Evolutionary conservation across 1,140 invertebrate species (phyloP).

Genomic region (Dendrolimus punctatus): DNA sequence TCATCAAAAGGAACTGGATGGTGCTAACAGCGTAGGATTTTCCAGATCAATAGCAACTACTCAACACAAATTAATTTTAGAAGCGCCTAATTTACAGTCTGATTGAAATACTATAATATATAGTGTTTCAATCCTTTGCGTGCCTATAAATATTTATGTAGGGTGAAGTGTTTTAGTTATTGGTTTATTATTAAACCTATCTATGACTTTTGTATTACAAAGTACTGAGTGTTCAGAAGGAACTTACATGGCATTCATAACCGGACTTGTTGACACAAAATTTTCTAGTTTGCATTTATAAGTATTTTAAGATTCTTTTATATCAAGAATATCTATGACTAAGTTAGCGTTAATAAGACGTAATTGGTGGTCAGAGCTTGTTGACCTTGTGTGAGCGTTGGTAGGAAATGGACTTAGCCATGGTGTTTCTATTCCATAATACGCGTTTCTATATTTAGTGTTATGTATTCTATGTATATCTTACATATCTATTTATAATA

Average conservation of each 20-base stretch:
- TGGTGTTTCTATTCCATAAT: background rate
- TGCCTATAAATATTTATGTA: no score
- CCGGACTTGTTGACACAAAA: constrained; percentile 23
- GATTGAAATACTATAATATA: no score
- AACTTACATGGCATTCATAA: constrained; percentile 6
- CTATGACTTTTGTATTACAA: no score
- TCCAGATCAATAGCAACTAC: no score
- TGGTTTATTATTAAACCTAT: no score
- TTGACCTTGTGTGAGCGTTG: constrained; percentile 25
- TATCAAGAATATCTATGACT: constrained; percentile 19
- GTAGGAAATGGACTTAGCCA: constrained; percentile 26
- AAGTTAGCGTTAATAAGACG: constrained; percentile 24
- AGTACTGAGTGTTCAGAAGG: no score
- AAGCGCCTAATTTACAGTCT: no score
- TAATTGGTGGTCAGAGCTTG: constrained; percentile 28
- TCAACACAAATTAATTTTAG: no score
- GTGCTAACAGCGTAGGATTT: no score
- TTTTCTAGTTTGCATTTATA: constrained; percentile 31
- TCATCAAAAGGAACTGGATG: no score
- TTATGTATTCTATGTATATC: constrained; percentile 5
- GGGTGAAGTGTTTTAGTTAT: no score
- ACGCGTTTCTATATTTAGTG: constrained; percentile 7
- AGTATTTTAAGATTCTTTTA: constrained; percentile 20
- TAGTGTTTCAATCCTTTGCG: no score
- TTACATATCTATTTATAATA: constrained; percentile 3